Evolutionary conservation across 2,888 invertebrate species (phyloP).

Genomic region (Pterostichus madidus): DNA sequence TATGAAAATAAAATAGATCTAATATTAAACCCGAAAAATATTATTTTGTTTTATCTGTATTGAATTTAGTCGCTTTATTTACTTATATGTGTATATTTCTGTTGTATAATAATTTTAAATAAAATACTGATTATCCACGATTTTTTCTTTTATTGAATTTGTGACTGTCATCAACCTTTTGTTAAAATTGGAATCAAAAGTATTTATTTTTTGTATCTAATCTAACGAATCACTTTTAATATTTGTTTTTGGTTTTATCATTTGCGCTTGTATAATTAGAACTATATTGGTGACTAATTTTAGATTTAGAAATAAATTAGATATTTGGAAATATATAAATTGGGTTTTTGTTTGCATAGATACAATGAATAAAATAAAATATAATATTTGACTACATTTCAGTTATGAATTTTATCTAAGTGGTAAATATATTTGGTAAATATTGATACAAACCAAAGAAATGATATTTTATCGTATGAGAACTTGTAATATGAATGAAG

Average conservation of each 20-base stretch:
- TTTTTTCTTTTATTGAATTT: slow-evolving; percentile 4
- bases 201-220: slow-evolving; percentile 42
- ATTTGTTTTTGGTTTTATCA: slow-evolving; percentile 6
- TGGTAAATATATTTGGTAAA: not conserved
- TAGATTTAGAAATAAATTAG: too few species aligned
- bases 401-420: slow-evolving; percentile 14
- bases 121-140: slow-evolving; percentile 10
- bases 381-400: not conserved
- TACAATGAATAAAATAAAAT: slow-evolving; percentile 16
- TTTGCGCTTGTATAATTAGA: not conserved
- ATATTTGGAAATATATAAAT: too few species aligned
- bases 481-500: not conserved
- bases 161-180: slow-evolving; percentile 9
- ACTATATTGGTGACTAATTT: too few species aligned
- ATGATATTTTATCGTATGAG: not conserved
- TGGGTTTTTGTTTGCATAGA: too few species aligned
- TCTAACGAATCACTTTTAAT: slow-evolving; percentile 12
- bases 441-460: not conserved
- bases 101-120: slow-evolving; percentile 29
- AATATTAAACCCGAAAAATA: not conserved
- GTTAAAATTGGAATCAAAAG: slow-evolving; percentile 10
- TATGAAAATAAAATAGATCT: slow-evolving; percentile 6
- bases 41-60: slow-evolving; percentile 19
- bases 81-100: slow-evolving; percentile 9
- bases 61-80: not conserved